Evolutionary conservation across 2,113 vertebrate species (phyloP).

Genomic region (Pseudopipra pipra): DNA sequence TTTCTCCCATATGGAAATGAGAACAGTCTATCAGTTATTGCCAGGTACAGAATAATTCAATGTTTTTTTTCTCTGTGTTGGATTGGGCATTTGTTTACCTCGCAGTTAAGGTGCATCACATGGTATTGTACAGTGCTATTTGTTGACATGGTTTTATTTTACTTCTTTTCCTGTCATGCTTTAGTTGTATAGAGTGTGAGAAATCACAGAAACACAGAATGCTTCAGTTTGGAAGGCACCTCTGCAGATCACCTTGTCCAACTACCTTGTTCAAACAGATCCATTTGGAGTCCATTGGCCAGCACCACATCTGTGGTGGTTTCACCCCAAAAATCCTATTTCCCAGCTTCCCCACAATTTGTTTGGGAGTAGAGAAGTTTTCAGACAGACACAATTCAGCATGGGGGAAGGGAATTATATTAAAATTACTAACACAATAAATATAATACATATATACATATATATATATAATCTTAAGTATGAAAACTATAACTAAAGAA

Average conservation of each 20-base stretch:
- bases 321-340: too few relatives aligned
- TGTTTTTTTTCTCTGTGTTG: not conserved
- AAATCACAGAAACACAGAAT: not conserved
- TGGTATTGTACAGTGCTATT: not conserved
- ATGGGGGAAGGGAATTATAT: too few relatives aligned
- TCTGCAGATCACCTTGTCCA: not conserved
- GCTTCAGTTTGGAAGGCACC: not conserved
- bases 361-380: too few relatives aligned
- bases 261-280: not conserved
- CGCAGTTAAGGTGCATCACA: not conserved
- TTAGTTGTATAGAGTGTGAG: not conserved
- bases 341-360: too few relatives aligned
- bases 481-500: too few relatives aligned
- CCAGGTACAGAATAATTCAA: constrained; percentile 75
- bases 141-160: not conserved
- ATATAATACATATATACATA: too few relatives aligned
- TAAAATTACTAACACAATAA: too few relatives aligned
- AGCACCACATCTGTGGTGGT: not conserved
- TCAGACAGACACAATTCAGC: too few relatives aligned
- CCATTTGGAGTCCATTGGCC: not conserved
- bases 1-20: not conserved
- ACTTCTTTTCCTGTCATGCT: not conserved
- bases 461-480: too few relatives aligned
- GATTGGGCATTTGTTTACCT: not conserved
- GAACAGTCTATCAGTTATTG: constrained; percentile 71